A percentile compares a stretch with the other conserved stretches of the same genome.
Evolutionary conservation across 2,113 vertebrate genomes (phyloP).

Genomic region (Corythaeola cristata): DNA sequence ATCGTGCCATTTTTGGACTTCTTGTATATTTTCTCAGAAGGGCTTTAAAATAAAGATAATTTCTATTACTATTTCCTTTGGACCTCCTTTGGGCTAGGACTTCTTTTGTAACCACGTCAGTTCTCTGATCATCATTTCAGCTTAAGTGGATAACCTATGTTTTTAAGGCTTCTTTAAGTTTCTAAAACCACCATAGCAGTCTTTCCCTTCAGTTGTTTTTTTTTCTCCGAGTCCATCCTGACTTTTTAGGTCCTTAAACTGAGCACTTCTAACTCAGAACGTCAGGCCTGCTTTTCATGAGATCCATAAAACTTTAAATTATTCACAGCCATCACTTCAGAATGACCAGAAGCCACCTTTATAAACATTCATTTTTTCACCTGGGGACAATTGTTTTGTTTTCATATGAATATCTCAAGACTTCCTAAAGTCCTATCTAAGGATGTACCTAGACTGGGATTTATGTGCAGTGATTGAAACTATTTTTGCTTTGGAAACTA

Average conservation of each 20-base stretch:
- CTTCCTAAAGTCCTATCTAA: not conserved
- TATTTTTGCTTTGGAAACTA: not conserved
- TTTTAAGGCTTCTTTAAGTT: not conserved
- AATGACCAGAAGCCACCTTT: not conserved
- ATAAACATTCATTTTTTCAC: not conserved
- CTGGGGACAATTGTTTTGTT: not conserved
- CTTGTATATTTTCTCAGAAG: not conserved
- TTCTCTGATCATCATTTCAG: not conserved
- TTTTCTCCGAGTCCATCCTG: not conserved
- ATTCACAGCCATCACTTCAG: not conserved
- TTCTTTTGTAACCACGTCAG: not conserved
- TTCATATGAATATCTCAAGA: not conserved
- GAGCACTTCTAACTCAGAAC: not conserved
- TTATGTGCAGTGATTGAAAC: not conserved
- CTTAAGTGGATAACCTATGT: not conserved
- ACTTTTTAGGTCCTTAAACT: not conserved
- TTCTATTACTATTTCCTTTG: not conserved
- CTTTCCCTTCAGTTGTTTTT: not conserved
- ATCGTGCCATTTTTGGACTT: not conserved
- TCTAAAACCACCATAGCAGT: not conserved
- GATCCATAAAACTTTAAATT: not conserved
- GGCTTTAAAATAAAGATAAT: not conserved
- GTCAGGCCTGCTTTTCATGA: not conserved
- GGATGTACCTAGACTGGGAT: not conserved
- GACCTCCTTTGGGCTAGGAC: not conserved